Evolutionary conservation across 2,888 invertebrate genomes (phyloP).

Genomic region (Merodon equestris): DNA sequence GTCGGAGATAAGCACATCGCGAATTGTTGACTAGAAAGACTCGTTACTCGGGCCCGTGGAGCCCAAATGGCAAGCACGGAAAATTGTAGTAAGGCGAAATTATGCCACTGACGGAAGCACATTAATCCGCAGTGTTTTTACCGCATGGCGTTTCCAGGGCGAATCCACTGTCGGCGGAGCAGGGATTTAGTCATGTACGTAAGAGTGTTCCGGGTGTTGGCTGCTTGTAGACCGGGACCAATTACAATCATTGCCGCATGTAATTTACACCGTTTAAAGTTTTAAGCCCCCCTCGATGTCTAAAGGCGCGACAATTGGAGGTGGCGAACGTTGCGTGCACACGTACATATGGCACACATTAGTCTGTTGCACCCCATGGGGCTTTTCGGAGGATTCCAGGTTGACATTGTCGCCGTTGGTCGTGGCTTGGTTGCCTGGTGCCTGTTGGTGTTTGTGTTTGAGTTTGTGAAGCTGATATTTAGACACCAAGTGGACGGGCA

Average conservation of each 20-base stretch:
- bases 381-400: too few relatives aligned
- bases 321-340: too few relatives aligned
- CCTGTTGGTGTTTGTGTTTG: conserved; percentile 53
- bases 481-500: conserved; percentile 53
- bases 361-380: conserved; percentile 12
- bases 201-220: conserved; percentile 34
- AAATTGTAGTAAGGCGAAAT: conserved; percentile 37
- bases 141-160: neutral
- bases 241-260: conserved; percentile 64
- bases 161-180: conserved; percentile 2
- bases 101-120: conserved; percentile 64
- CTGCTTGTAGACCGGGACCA: conserved; percentile 22
- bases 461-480: conserved; percentile 58
- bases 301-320: conserved; percentile 38
- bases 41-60: conserved; percentile 28
- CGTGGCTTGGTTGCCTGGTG: conserved; percentile 25
- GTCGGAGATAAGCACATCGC: conserved; percentile 56
- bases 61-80: neutral
- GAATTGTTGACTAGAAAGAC: conserved; percentile 42
- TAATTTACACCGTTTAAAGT: conserved; percentile 68
- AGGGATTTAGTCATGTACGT: conserved; percentile 32
- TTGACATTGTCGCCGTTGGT: too few relatives aligned
- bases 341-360: neutral
- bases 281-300: conserved; percentile 63
- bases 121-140: conserved; percentile 61